Evolutionary conservation across 1,140 invertebrate genomes (phyloP).

Genomic region (Sogatella furcifera): DNA sequence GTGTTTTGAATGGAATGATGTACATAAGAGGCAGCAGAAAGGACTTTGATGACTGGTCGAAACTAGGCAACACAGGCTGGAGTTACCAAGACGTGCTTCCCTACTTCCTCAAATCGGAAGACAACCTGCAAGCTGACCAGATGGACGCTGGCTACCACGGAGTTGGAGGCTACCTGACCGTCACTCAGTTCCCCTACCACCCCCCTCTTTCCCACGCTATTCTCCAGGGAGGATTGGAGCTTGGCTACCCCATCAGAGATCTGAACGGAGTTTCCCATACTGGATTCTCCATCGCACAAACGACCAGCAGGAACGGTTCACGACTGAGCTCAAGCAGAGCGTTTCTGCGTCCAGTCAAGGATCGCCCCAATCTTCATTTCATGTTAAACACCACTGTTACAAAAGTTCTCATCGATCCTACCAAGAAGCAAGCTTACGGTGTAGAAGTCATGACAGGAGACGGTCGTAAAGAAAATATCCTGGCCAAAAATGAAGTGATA

Average conservation of each 20-base stretch:
- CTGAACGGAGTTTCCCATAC: slow-evolving; percentile 72
- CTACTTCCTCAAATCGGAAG: slow-evolving; percentile 78
- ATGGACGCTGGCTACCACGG: slow-evolving; percentile 68
- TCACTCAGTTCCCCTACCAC: slow-evolving; percentile 75
- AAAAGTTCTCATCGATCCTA: slow-evolving; percentile 55
- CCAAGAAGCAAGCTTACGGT: slow-evolving; percentile 52
- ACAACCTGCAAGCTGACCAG: slow-evolving; percentile 57
- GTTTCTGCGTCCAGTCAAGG: slow-evolving; percentile 56
- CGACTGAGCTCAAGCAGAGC: slow-evolving; percentile 59
- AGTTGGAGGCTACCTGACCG: slow-evolving; percentile 63
- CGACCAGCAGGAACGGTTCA: slow-evolving; percentile 77
- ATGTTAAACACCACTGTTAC: slow-evolving; percentile 64
- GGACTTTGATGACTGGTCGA: slow-evolving; percentile 87
- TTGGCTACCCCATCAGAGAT: slow-evolving; percentile 68
- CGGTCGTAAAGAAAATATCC: slow-evolving; percentile 42
- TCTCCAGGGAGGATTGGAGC: slow-evolving; percentile 69
- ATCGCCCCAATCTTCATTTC: slow-evolving; percentile 63
- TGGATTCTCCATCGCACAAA: slow-evolving; percentile 76
- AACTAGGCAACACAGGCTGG: slow-evolving; percentile 79
- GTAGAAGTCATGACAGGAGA: slow-evolving; percentile 50
- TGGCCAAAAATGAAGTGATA: slow-evolving; percentile 54
- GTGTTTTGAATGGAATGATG: slow-evolving; percentile 94
- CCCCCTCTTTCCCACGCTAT: slow-evolving; percentile 73
- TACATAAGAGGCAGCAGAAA: slow-evolving; percentile 84
- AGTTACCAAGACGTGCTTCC: slow-evolving; percentile 79